Percentiles rank a stretch among this genome's conserved stretches.
phyloP scores from a whole-genome alignment of 2,888 invertebrate species.

The Patella depressa region DNA sequence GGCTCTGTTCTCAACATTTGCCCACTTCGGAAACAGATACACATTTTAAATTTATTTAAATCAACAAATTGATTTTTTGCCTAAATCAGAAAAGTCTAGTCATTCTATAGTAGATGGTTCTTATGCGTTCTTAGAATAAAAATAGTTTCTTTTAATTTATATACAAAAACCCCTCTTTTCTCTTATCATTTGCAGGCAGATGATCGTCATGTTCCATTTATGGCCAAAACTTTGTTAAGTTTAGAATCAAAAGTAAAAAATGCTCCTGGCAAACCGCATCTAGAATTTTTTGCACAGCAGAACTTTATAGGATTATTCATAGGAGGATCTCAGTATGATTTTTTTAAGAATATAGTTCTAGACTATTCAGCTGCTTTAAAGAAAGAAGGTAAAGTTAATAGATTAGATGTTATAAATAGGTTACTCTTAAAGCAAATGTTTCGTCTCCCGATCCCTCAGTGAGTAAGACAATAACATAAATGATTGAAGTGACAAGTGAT shows the following conservation, averaged over 20 bases:
- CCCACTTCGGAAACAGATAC: too few relatives aligned
- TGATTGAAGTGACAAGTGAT: too few relatives aligned
- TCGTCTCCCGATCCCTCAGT: too few relatives aligned
- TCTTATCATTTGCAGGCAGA: slow-evolving; percentile 55
- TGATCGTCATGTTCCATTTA: slow-evolving; percentile 58
- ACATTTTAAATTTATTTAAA: too few relatives aligned
- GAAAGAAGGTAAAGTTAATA: slow-evolving; percentile 52
- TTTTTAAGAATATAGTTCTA: slow-evolving; percentile 83
- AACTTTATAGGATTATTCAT: slow-evolving; percentile 94
- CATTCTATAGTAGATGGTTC: slow-evolving; percentile 21
- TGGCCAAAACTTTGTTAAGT: slow-evolving; percentile 67
- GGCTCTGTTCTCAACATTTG: too few relatives aligned
- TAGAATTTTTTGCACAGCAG: slow-evolving; percentile 87
- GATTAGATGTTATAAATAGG: too few relatives aligned
- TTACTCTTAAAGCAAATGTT: too few relatives aligned
- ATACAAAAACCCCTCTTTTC: background rate
- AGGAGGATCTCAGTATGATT: slow-evolving; percentile 85
- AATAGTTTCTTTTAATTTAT: background rate
- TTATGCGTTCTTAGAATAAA: slow-evolving; percentile 14
- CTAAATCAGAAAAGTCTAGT: slow-evolving; percentile 17
- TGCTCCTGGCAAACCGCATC: slow-evolving; percentile 60
- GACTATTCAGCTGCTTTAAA: slow-evolving; percentile 83
- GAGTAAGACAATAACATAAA: too few relatives aligned
- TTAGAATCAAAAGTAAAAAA: slow-evolving; percentile 76
- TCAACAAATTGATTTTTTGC: too few relatives aligned